Evolutionary conservation across 2,113 vertebrate genomes (phyloP), one percentile per base, ranked within the genome.

Genomic region (Spilogale gracilis): DNA sequence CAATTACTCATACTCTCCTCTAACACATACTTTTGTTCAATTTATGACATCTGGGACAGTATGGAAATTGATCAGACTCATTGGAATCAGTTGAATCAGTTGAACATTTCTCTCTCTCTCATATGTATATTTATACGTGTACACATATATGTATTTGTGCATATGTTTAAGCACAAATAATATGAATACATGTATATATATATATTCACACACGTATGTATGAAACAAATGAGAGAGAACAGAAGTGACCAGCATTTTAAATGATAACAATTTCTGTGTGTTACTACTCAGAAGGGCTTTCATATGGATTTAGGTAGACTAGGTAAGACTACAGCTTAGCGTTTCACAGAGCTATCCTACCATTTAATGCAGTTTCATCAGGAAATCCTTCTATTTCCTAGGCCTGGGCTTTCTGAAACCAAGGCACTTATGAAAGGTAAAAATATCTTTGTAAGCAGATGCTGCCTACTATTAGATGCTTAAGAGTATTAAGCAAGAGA

Each of bases 381-480:
- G 25, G 50, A 91, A 82, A 61, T 89, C n/a, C 25, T 63, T 92
- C 12, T 65, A 52, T 67, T 74, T 93, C 43, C n/a, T 14, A 45
- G 30, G 45, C 30, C 38, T 30, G 20, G 10, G 32, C 5, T 82
- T 88, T 84, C 48, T 88, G 23, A 81, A 95, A 81, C 21, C 13
- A 16, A 23, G 16, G 7, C 43, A 69, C 14, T 48, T 74, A 38
- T 9, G 69, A 61, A 89, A 67, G 18, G 43, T 74, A 84, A 91
- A 89, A 84, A 71, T 30, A 52, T 17, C 25, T 18, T n/a, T 56
- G 58, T 30, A 69, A 78, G 10, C 43, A 87, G 61, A 27, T 7
- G 20, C 38, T 83, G 2, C 30, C 3, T 67, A 18, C 48, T 61
- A 30, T 82, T 25, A 32, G 48, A 4, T 54, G 2, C 11, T 67